Base-by-base conservation (phyloP, 2,888 invertebrate species). In the Pseudococcus viburni region DNA sequence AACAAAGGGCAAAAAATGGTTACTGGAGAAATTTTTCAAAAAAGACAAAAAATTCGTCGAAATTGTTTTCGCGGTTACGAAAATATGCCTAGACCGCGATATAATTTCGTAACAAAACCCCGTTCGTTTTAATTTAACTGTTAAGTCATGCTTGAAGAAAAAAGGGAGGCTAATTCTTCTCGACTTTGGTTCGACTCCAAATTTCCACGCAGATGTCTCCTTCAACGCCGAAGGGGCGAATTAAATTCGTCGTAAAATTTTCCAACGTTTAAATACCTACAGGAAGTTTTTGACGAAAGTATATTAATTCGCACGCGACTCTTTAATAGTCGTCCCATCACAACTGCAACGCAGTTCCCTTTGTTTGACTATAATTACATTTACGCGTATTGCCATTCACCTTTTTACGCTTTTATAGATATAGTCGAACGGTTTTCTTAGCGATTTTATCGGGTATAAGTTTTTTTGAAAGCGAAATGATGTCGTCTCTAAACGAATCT, bases 161-260 rank as follows among this genome's bases (percentile, higher is more conserved):
- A 33, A 26, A 5, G 26, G 26, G 26, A 6, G 11, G 26, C 26
- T 15, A 68, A 46, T 83, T 83, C 80, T 83, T 83, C 80, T 83
- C 46, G 46, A 39, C 39, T 83, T 83, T 83, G 80, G 80, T 83
- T 46, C 80, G 19, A 11, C 46, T 83, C 80, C 80, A 83, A 83
- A 46, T 46, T 33, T 73, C 15, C 73, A 17, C 42, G 5, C 42
- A 42, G 17, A 33, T 73, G 73, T 33, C 7, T 64, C n/a, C 64
- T n/a, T 51, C n/a, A 0, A 73, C 11, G 33, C 1, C 17, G 17
- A 73, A 4, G 22, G 17, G 15, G 33, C 19, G 64, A 59, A 73
- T 73, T 73, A 73, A 73, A 73, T 73, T 73, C 73, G 33, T 12
- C 73, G 73, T 73, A 33, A 73, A 73, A 68, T 68, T 3, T 33